phyloP scores from a whole-genome alignment of 2,888 invertebrate genomes.

The Oligia latruncula region DNA sequence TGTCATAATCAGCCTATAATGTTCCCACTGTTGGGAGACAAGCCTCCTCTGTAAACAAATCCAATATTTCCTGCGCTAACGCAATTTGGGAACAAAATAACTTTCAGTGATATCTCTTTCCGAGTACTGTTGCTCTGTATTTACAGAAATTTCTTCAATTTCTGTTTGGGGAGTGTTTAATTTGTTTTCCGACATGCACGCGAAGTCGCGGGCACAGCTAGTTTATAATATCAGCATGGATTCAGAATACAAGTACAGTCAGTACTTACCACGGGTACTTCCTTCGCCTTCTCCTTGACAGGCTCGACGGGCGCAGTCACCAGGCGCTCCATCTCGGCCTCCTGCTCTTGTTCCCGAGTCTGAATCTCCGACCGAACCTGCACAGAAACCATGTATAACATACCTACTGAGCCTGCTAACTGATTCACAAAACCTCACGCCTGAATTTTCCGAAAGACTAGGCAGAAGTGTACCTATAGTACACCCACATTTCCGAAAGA shows the following conservation, averaged over 20 bases:
- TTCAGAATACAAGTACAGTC: neutral
- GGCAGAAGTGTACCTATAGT: no score
- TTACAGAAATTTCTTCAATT: no score
- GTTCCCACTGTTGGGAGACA: neutral
- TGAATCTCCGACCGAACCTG: constrained; percentile 98
- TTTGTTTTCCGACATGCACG: neutral
- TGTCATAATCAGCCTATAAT: no score
- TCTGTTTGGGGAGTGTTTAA: neutral
- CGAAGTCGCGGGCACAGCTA: neutral
- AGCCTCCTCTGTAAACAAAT: no score
- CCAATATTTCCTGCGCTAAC: no score
- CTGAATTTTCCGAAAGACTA: no score
- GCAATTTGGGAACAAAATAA: no score
- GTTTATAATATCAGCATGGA: neutral
- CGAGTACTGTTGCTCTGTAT: no score
- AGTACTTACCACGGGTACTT: constrained; percentile 78
- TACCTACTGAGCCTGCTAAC: neutral
- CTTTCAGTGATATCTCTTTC: no score
- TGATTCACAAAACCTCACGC: neutral
- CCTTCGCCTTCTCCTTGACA: constrained; percentile 85
- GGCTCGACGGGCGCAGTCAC: constrained; percentile 83
- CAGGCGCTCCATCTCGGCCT: constrained; percentile 94
- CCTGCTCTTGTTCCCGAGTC: constrained; percentile 93
- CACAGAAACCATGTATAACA: neutral
- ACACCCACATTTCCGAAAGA: no score